Conservation (phyloP, 2,888 invertebrate species). For the Drosophila leonis region DNA sequence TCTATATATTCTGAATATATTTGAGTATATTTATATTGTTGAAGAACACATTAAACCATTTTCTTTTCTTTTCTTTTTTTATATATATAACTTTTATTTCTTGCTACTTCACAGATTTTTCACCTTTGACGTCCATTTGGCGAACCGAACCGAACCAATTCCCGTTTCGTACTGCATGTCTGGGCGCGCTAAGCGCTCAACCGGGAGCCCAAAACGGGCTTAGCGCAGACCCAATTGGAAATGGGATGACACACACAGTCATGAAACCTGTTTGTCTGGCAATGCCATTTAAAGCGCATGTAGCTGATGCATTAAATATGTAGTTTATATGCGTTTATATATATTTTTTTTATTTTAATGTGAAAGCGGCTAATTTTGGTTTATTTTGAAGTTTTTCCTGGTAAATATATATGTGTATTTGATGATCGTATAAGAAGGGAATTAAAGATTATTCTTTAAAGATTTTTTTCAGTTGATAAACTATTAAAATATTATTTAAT, state of each 20-base stretch:
- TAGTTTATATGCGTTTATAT: neutral
- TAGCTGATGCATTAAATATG: neutral
- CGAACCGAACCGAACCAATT: conserved; percentile 80
- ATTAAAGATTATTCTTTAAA: no score
- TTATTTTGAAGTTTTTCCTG: neutral
- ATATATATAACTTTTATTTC: conserved; percentile 1
- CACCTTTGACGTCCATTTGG: conserved; percentile 61
- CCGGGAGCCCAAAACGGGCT: conserved; percentile 71
- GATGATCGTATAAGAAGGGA: neutral
- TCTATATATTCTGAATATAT: neutral
- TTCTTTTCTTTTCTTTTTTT: neutral
- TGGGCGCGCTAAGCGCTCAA: conserved; percentile 59
- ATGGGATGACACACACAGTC: conserved; percentile 41
- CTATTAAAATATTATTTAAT: no score
- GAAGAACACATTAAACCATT: neutral
- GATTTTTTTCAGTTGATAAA: no score
- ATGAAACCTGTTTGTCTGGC: conserved; percentile 56
- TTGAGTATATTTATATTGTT: neutral
- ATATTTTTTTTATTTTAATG: neutral
- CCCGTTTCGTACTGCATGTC: conserved; percentile 80
- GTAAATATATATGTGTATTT: neutral
- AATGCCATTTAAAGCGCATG: conserved; percentile 12
- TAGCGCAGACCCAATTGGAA: conserved; percentile 61
- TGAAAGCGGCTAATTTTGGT: neutral
- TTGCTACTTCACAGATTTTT: conserved; percentile 25